Evolutionary conservation across 2,797 vertebrate genomes (phyloP), one percentile per base, ranked within the genome.

Genomic region (Acanthornis magna): DNA sequence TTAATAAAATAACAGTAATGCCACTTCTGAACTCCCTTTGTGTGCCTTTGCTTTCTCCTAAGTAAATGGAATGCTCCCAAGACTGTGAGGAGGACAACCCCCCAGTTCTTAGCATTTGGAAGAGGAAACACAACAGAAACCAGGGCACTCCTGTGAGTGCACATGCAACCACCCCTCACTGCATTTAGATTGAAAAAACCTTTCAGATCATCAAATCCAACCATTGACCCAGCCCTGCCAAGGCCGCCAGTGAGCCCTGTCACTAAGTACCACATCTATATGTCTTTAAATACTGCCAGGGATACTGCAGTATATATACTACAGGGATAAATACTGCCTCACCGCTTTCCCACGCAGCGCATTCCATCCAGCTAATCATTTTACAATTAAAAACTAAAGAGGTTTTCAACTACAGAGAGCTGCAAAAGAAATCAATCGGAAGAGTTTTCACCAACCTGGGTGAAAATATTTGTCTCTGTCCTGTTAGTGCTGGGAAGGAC

Each of bases 161-260:
- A 15, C 1, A 11, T 1, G 1, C 42, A 66, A 4, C 13, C 10
- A 13, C 6, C 4, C 20, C 7, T 2, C 29, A 1, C 13, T 13
- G 11, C 15, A 30, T n/a, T 30, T 22, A 38, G 20, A 2, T 19
- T 7, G 9, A 15, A 60, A 70, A 36, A 17, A 10, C 40, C 32
- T 38, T 19, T 22, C 62, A 38, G 27, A 26, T 34, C 55, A 55
- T 30, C 20, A 50, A 26, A 54, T 11, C 29, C n/a, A n/a, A 4
- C 8, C 20, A 25, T 38, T 42, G 43, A 55, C 23, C 32, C n/a
- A 42, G 32, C 54, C 11, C 48, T 62, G 23, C 5, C 7, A 13
- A 45, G 36, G 42, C 23, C 40, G 30, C 20, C 2, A 8, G 20
- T 30, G 63, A 55, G 12, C 48, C 32, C 57, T 45, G 36, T 23